phyloP scores from a whole-genome alignment of 2,888 invertebrate species.

The Dioctria linearis region DNA sequence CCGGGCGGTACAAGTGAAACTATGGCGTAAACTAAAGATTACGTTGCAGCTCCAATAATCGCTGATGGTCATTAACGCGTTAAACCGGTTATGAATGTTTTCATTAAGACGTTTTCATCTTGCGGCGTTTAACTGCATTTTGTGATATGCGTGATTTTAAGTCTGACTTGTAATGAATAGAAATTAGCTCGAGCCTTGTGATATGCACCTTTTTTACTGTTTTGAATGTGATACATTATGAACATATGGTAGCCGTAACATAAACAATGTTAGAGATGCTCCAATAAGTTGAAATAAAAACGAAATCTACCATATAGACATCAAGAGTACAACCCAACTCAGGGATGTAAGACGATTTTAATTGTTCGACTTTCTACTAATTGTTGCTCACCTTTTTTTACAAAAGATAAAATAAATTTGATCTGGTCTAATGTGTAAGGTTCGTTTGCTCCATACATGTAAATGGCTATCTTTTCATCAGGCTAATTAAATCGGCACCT shows the following conservation, averaged over 20 bases:
- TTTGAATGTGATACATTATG: background rate
- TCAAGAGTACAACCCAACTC: background rate
- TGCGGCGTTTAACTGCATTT: constrained; percentile 28
- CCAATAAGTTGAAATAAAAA: background rate
- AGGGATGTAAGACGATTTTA: background rate
- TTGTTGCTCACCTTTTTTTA: background rate
- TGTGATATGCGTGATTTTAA: constrained; percentile 25
- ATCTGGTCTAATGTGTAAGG: background rate
- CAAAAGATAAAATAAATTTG: background rate
- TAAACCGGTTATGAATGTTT: constrained; percentile 35
- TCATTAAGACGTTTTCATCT: constrained; percentile 8
- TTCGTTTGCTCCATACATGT: background rate
- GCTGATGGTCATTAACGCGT: constrained; percentile 33
- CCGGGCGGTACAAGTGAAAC: background rate
- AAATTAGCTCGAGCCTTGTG: constrained; percentile 28
- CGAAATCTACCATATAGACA: background rate
- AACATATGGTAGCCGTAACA: background rate
- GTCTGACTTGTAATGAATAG: background rate
- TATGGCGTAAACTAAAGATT: constrained; percentile 9
- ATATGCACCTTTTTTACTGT: background rate
- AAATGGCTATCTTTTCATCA: too few species aligned
- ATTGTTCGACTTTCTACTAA: background rate
- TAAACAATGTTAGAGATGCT: background rate
- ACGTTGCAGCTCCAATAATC: background rate
- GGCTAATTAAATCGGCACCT: background rate